Conservation (phyloP, 2,888 invertebrate genomes). For the Druceiella hillmani region DNA sequence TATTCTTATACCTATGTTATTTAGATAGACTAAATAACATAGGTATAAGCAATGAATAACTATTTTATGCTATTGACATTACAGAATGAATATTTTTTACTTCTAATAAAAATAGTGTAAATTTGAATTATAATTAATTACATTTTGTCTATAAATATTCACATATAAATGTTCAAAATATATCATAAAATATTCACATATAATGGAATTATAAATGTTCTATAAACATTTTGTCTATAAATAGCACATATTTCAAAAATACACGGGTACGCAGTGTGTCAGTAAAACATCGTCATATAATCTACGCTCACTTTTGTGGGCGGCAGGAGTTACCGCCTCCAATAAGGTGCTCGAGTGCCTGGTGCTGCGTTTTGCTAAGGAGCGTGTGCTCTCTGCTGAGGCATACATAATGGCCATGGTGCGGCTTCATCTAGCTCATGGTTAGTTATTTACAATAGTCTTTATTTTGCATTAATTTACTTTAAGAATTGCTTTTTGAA, state of each 20-base stretch:
- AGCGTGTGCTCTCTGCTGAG: slow-evolving; percentile 52
- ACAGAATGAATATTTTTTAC: background rate
- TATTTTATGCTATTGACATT: slow-evolving; percentile 1
- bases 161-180: too few species aligned
- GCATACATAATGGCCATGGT: slow-evolving; percentile 57
- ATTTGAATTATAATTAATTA: too few species aligned
- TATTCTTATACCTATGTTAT: too few species aligned
- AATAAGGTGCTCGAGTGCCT: slow-evolving; percentile 67
- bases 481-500: too few species aligned
- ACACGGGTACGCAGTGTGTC: slow-evolving; percentile 36
- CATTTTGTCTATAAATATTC: too few species aligned
- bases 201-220: too few species aligned
- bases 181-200: too few species aligned
- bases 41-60: too few species aligned
- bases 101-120: slow-evolving; percentile 16
- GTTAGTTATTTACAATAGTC: too few species aligned
- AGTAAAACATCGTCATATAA: slow-evolving; percentile 59
- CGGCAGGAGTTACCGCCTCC: slow-evolving; percentile 64
- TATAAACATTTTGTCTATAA: too few species aligned
- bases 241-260: slow-evolving; percentile 56
- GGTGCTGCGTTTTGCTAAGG: slow-evolving; percentile 60
- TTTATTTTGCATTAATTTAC: too few species aligned
- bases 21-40: too few species aligned
- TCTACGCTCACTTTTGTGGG: slow-evolving; percentile 59
- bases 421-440: slow-evolving; percentile 36